Evolutionary conservation across 1,140 invertebrate genomes (phyloP), one percentile per base, ranked within the genome.

Genomic region (Scylla paramamosain): DNA sequence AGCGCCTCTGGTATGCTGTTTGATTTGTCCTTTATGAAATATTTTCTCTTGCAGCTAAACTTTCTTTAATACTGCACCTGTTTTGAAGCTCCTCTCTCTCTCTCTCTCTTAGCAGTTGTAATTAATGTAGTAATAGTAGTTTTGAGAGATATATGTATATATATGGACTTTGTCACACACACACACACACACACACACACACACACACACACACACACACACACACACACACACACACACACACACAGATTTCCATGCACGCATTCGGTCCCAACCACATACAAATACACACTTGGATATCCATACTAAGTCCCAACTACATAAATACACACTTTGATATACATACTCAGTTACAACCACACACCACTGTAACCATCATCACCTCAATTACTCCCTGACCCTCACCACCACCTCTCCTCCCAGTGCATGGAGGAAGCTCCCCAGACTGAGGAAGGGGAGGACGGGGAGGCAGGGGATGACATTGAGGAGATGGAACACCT

Each of bases 181-280:
- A 89, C 31, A 91, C 52, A 91, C 52, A 91, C 28, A 91, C 14
- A 91, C 28, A 67, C 59, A 91, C 28, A 91, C 52, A 39, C 45
- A 89, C 31, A 84, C 31, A 84, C 83, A n/a, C 83, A 20, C 31
- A 12, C 31, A 10, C 67, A 77, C 67, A 91, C 52, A 91, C 52
- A 91, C 28, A 91, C 14, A 91, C 28, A 67, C 59, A 91, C 28
- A 91, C 52, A 39, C 45, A 89, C 31, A 84, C 31, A 84, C 83
- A n/a, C 83, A 20, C 31, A 12, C 31, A 39, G 16, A 87, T 87
- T 25, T 87, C 10, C 31, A 87, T 87, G 31, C 31, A 87, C 31
- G 29, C 31, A 87, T 87, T 10, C 31, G 6, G 39, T 6, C 6
- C 1, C 39, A 39, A 39, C 39, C 39, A 89, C 1, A 45, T 45